Base-by-base conservation (phyloP, 1,140 invertebrate species). In the Zaprionus ghesquierei region DNA sequence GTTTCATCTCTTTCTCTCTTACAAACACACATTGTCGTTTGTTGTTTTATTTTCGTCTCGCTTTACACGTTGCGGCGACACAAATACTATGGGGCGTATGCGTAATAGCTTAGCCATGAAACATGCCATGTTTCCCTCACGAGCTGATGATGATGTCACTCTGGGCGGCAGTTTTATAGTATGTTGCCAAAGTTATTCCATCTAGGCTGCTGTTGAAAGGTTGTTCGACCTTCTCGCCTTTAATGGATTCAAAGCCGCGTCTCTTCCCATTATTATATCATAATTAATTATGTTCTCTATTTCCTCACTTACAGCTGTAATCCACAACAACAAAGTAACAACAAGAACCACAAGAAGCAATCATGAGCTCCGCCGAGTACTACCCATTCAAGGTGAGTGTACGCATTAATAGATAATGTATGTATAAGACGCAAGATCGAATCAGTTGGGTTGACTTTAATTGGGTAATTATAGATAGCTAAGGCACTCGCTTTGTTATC, bases 341-440 rank as follows among this genome's bases (percentile, higher is more conserved):
- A 72, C 78, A 61, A 13, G 13, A 15, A 46, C 18, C 18, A 20
- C 8, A 23, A 53, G n/a, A 69, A 56, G 53, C 62, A 73, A 89
- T 73, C 77, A 92, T 92, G 91, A 92, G 91, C 69, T 92, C 91
- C 68, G 91, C 91, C 62, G 91, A 92, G 71, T 92, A 92, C 78
- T 92, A 92, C 73, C 91, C 91, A 81, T 92, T 92, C 91, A 92
- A 92, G 89, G 91, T 92, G 65, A 91, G 79, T 89, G 6, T 12
- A 23, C 18, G 38, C 25, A 23, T 23, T 51, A 29, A 49, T 56
- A 41, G 25, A 65, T 70, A 46, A 18, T 20, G n/a, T 18, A 27
- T 23, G 9, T 9, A 29, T 29, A 23, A 29, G 44, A 13, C 35
- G 41, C 1, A 12, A 66, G 33, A 53, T 56, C 20, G 3, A 29